These are phyloP conservation scores for Falcunculus frontatus DNA, from an alignment of 2,113 vertebrate genomes.

Conservation along the genomic window DNA sequence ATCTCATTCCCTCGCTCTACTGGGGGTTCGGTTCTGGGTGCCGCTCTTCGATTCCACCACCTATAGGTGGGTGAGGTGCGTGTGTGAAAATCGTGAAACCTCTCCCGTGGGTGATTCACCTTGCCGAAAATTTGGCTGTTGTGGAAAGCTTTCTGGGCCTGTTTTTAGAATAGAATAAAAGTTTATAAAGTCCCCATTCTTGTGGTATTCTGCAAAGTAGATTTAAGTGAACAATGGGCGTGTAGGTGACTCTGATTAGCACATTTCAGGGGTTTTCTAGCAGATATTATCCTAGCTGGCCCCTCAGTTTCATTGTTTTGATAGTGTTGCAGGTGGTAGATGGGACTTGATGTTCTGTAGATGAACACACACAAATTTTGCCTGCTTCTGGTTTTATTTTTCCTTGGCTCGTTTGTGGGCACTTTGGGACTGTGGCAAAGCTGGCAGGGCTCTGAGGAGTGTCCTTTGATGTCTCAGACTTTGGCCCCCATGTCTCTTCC, in stretches of 20 bases:
- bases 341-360: neutral
- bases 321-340: neutral
- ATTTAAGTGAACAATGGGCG: neutral
- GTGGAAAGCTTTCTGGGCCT: neutral
- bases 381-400: neutral
- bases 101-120: accelerated
- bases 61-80: accelerated
- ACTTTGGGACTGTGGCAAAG: neutral
- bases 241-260: neutral
- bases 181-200: neutral
- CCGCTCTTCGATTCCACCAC: accelerated
- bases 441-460: neutral
- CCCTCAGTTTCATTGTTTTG: neutral
- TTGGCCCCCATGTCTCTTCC: neutral
- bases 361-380: neutral
- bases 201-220: neutral
- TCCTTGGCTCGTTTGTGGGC: neutral
- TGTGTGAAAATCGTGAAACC: neutral
- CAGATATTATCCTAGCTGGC: neutral
- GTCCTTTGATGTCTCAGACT: neutral
- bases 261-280: neutral
- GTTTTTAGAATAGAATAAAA: neutral
- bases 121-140: too few relatives aligned
- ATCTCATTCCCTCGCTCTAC: accelerated
- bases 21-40: accelerated